A percentile compares a stretch with the other conserved stretches of the same genome.
phyloP scores from a whole-genome alignment of 30 jellyfish, hydroid and myxozoan genomes.

The Cassiopea xamachana region DNA sequence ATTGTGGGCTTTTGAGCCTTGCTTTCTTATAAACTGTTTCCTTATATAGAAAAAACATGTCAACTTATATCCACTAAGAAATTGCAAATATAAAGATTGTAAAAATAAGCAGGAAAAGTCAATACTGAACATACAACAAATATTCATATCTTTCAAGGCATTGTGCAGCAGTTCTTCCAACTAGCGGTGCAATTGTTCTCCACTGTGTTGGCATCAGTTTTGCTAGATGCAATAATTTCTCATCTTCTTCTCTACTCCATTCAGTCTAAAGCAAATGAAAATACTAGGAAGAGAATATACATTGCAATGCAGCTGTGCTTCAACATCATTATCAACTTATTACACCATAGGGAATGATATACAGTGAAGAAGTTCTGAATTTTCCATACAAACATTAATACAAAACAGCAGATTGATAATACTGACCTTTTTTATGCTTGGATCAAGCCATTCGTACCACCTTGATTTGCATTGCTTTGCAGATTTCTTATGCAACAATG shows the following conservation, averaged over 20 bases:
- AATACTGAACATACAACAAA: slow-evolving; percentile 71
- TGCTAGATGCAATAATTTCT: slow-evolving; percentile 97
- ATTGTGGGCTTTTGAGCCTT: too few relatives aligned
- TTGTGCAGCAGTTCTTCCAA: slow-evolving; percentile 99
- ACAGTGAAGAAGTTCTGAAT: neutral
- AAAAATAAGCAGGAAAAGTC: neutral
- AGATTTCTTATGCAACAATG: slow-evolving; percentile 94
- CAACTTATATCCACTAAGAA: too few relatives aligned
- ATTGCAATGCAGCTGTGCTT: neutral
- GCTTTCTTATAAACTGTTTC: too few relatives aligned
- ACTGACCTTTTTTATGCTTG: slow-evolving; percentile 95
- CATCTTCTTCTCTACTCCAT: slow-evolving; percentile 99
- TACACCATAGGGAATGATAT: too few relatives aligned
- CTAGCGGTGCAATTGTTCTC: slow-evolving; percentile 99
- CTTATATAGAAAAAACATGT: too few relatives aligned
- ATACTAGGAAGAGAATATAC: neutral
- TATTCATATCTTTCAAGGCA: slow-evolving; percentile 99
- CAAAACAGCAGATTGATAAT: neutral
- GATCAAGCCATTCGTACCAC: slow-evolving; percentile 99
- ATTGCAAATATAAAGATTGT: too few relatives aligned
- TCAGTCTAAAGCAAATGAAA: slow-evolving; percentile 79
- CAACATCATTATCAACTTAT: too few relatives aligned
- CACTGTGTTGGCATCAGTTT: slow-evolving; percentile 99
- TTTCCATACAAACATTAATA: neutral
- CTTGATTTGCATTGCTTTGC: slow-evolving; percentile 99